phyloP scores from a whole-genome alignment of 2,888 invertebrate genomes.

The Protonemura montana region DNA sequence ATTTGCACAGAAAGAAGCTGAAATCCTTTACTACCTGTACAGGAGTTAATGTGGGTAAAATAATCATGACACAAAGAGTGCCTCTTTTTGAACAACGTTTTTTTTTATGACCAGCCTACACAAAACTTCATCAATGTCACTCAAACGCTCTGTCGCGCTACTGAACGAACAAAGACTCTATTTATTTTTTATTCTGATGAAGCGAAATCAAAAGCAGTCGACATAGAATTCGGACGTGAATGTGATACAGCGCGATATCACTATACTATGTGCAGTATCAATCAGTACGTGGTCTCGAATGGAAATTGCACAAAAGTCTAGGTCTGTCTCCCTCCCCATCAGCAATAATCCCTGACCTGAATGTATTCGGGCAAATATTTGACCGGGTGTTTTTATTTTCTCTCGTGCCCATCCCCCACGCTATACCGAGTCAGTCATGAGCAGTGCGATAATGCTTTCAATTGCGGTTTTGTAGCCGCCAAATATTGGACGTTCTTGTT shows the following conservation, averaged over 20 bases:
- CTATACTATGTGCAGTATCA: not conserved
- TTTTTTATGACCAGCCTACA: not conserved
- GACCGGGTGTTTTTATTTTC: not conserved
- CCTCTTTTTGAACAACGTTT: not conserved
- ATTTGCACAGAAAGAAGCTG: not conserved
- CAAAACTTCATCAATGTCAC: not conserved
- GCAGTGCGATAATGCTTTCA: not conserved
- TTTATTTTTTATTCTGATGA: not conserved
- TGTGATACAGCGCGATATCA: not conserved
- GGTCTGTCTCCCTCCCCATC: not conserved
- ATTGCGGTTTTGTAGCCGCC: not conserved
- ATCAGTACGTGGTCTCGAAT: not conserved
- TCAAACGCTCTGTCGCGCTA: not conserved
- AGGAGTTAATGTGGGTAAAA: not conserved
- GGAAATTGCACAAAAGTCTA: not conserved
- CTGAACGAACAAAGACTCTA: not conserved
- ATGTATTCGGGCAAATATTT: slow-evolving; percentile 5
- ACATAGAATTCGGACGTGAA: not conserved
- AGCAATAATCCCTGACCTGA: not conserved
- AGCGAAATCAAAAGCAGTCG: not conserved
- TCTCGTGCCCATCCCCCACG: not conserved
- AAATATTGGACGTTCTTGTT: not conserved
- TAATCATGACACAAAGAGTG: not conserved
- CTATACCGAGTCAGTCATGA: not conserved
- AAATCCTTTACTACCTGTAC: not conserved